Evolutionary conservation across 1,140 invertebrate genomes (phyloP).

Genomic region (Aphidius ervi): DNA sequence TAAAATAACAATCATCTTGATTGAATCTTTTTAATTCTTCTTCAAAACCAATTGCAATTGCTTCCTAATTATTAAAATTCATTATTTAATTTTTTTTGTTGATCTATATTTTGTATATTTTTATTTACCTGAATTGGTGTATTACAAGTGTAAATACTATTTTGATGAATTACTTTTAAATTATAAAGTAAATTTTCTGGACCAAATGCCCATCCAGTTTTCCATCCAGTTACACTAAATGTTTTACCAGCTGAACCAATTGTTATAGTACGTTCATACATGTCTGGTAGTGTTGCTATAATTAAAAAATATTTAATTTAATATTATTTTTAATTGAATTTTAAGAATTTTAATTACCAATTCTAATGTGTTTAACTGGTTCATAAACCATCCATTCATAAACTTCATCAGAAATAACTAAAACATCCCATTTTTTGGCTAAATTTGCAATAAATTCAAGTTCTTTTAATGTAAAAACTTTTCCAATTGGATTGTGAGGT

Average conservation of each 20-base stretch:
- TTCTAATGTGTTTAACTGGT: conserved; percentile 81
- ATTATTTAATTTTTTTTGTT: conserved; percentile 1
- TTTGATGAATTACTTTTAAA: conserved; percentile 87
- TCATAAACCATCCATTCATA: conserved; percentile 97
- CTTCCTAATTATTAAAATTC: conserved; percentile 64
- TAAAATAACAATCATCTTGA: conserved; percentile 81
- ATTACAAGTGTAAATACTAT: conserved; percentile 84
- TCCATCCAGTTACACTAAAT: conserved; percentile 97
- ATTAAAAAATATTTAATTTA: conserved; percentile 20
- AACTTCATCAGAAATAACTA: conserved; percentile 94
- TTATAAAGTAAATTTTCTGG: conserved; percentile 76
- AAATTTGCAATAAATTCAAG: conserved; percentile 77
- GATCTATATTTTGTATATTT: conserved; percentile 1
- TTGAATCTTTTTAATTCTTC: conserved; percentile 70
- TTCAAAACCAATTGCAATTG: conserved; percentile 86
- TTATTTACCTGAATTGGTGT: conserved; percentile 72
- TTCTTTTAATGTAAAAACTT: conserved; percentile 75
- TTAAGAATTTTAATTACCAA: conserved; percentile 59
- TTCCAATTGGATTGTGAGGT: conserved; percentile 93
- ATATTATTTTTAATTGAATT: conserved; percentile 10
- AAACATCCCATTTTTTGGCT: conserved; percentile 87
- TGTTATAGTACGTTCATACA: conserved; percentile 98
- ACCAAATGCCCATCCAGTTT: conserved; percentile 95
- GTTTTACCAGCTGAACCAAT: conserved; percentile 97
- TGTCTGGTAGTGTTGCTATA: conserved; percentile 85